Conservation (phyloP, 2,797 vertebrate species). For the Chaunax sp. region DNA sequence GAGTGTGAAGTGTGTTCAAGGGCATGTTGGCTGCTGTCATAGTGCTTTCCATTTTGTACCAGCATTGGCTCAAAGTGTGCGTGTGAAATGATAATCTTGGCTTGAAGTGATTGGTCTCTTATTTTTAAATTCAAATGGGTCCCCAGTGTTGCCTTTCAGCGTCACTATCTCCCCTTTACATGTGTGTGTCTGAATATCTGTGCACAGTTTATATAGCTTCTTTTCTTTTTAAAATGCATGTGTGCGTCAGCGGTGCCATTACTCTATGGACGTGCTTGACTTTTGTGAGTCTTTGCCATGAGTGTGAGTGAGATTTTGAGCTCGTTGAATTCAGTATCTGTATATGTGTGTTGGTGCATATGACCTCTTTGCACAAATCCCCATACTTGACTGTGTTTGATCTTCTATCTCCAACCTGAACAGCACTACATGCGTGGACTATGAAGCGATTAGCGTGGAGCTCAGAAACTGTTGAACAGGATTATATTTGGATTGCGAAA, state of each 20-base stretch:
- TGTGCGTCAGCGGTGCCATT: constrained; percentile 12
- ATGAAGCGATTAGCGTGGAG: constrained; percentile 48
- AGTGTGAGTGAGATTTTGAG: not conserved
- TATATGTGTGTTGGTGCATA: constrained; percentile 1
- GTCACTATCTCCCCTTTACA: constrained; percentile 30
- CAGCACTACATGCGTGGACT: constrained; percentile 11
- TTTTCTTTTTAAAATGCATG: not conserved
- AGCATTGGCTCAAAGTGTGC: constrained; percentile 57
- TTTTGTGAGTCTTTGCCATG: not conserved
- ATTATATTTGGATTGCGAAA: constrained; percentile 51
- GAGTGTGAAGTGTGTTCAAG: constrained; percentile 75
- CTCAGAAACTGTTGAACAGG: constrained; percentile 59
- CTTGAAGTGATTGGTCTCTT: constrained; percentile 65
- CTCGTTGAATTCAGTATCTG: not conserved
- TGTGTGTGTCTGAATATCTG: not conserved
- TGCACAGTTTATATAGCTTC: not conserved
- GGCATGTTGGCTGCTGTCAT: constrained; percentile 63
- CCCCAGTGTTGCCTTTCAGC: constrained; percentile 43
- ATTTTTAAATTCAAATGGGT: constrained; percentile 64
- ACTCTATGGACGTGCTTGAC: not conserved
- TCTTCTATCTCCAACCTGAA: constrained; percentile 59
- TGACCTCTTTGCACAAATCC: constrained; percentile 46
- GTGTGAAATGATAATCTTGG: constrained; percentile 75
- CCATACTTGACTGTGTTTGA: constrained; percentile 47
- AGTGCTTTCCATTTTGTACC: constrained; percentile 58